These are phyloP conservation scores for Pollenia griseotomentosa DNA, from an alignment of 2,888 invertebrate genomes.

Conservation along the genomic window DNA sequence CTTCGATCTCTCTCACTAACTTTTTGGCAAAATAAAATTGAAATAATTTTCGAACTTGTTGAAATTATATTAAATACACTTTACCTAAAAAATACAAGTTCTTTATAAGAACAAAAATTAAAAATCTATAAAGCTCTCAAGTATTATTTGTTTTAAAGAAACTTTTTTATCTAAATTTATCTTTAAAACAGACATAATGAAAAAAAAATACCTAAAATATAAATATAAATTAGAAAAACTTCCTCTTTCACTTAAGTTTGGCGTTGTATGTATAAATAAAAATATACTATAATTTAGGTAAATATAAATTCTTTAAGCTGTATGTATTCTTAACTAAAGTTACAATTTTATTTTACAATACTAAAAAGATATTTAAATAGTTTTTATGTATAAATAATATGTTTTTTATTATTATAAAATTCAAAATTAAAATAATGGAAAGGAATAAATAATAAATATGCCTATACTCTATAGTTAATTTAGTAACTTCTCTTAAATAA, in stretches of 20 bases:
- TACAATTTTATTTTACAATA: conserved; percentile 40
- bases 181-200: conserved; percentile 6
- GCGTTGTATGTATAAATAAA: conserved; percentile 58
- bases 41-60: not conserved
- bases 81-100: not conserved
- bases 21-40: conserved; percentile 3
- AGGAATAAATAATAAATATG: conserved; percentile 6
- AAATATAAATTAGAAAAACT: conserved; percentile 9
- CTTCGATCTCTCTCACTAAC: conserved; percentile 27
- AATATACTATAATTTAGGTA: conserved; percentile 31
- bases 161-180: not conserved
- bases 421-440: not conserved
- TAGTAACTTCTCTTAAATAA: conserved; percentile 42
- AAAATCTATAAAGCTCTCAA: conserved; percentile 27
- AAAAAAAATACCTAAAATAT: not conserved
- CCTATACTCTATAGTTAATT: conserved; percentile 48
- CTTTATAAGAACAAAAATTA: not conserved
- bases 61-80: not conserved
- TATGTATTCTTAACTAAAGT: conserved; percentile 11
- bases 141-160: conserved; percentile 69
- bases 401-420: conserved; percentile 11
- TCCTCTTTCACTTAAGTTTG: conserved; percentile 39
- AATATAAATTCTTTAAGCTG: conserved; percentile 12
- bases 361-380: conserved; percentile 6
- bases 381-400: conserved; percentile 42